Conservation (phyloP, 2,888 invertebrate species). For the Apodemia zela region DNA sequence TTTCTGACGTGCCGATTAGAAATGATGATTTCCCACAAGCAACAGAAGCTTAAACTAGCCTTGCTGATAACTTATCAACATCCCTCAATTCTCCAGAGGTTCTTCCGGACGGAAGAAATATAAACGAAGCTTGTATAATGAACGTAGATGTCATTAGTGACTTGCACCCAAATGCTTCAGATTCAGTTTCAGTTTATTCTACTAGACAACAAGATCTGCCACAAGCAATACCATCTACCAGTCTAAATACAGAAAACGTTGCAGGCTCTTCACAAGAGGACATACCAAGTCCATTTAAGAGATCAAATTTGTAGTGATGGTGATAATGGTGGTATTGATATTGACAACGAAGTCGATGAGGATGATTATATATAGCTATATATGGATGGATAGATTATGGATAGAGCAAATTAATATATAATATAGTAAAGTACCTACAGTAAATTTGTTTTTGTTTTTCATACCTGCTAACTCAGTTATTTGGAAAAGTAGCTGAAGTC, state of each 20-base stretch:
- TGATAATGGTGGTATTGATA: conserved; percentile 6
- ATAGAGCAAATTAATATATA: neutral
- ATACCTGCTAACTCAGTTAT: no score
- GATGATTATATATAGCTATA: no score
- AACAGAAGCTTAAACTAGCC: conserved; percentile 8
- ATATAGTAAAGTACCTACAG: conserved; percentile 1
- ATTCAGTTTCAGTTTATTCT: conserved; percentile 21
- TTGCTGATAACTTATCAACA: conserved; percentile 15
- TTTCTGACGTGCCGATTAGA: conserved; percentile 3
- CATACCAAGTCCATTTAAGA: conserved; percentile 21
- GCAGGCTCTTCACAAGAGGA: conserved; percentile 23
- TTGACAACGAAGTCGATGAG: conserved; percentile 5
- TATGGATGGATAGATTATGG: no score
- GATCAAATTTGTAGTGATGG: neutral
- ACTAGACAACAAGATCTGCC: no score
- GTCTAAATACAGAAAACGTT: conserved; percentile 21
- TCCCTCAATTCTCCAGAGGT: conserved; percentile 18
- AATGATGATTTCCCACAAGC: conserved; percentile 23
- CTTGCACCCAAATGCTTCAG: conserved; percentile 23
- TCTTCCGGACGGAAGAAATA: conserved; percentile 20
- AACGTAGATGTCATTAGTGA: conserved; percentile 25
- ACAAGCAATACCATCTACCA: conserved; percentile 23
- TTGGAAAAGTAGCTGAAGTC: neutral
- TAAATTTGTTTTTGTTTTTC: no score
- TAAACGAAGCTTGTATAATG: conserved; percentile 24